Evolutionary conservation across 2,113 vertebrate genomes (phyloP).

Genomic region (Siniperca chuatsi): DNA sequence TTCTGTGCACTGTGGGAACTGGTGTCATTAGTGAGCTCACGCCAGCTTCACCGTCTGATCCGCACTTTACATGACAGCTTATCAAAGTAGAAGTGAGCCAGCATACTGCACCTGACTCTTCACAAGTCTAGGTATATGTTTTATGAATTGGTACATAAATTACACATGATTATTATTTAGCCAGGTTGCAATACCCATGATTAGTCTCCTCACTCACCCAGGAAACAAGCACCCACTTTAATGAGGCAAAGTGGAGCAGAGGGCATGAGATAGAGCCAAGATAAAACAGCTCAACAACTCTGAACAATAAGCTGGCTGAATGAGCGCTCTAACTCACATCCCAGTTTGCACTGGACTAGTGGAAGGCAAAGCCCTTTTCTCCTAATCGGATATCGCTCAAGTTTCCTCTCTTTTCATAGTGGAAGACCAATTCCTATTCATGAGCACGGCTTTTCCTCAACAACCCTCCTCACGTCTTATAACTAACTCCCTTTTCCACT

Average conservation of each 20-base stretch:
- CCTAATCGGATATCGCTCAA: slow-evolving; percentile 32
- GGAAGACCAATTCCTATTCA: not conserved
- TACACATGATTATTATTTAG: not conserved
- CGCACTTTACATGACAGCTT: not conserved
- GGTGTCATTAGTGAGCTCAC: not conserved
- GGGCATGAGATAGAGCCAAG: slow-evolving; percentile 18
- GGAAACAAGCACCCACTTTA: slow-evolving; percentile 26
- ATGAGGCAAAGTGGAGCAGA: slow-evolving; percentile 18
- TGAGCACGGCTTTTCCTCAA: slow-evolving; percentile 11
- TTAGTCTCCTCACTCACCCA: not conserved
- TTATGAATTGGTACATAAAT: not conserved
- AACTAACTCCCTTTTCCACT: not conserved
- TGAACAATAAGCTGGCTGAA: slow-evolving; percentile 41
- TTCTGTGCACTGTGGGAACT: not conserved
- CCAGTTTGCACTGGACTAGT: not conserved
- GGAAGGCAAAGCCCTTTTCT: slow-evolving; percentile 16
- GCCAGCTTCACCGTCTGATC: not conserved
- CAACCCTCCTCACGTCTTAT: not conserved
- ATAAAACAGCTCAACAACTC: slow-evolving; percentile 29
- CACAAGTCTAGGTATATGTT: not conserved
- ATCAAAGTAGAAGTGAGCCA: not conserved
- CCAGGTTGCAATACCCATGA: not conserved
- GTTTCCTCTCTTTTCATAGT: slow-evolving; percentile 36
- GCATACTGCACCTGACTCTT: not conserved
- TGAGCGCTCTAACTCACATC: slow-evolving; percentile 1